Percentiles rank a stretch among this genome's conserved stretches.
Conservation (phyloP, 2,888 invertebrate genomes). For the Dicroscelio sp. region DNA sequence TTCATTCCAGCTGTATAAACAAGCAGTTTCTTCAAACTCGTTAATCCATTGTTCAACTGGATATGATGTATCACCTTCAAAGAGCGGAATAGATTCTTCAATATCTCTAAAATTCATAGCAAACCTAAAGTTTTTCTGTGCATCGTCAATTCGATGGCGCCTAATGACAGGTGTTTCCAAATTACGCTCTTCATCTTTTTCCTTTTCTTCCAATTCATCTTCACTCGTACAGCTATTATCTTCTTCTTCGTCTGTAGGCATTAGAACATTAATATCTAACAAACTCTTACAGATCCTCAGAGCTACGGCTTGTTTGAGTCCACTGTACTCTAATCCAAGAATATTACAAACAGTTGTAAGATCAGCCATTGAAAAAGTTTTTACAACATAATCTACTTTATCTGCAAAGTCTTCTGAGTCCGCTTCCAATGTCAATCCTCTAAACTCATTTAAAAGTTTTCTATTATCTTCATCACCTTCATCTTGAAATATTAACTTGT, state of each 20-base stretch:
- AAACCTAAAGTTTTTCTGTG: slow-evolving; percentile 8
- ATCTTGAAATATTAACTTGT: slow-evolving; percentile 44
- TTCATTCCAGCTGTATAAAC: slow-evolving; percentile 44
- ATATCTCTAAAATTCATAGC: slow-evolving; percentile 49
- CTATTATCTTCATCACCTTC: slow-evolving; percentile 18
- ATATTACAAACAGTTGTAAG: slow-evolving; percentile 31
- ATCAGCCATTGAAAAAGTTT: slow-evolving; percentile 14
- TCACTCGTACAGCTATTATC: neutral
- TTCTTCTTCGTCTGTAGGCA: neutral
- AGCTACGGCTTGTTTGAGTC: neutral
- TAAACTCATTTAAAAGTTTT: slow-evolving; percentile 17
- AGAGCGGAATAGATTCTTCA: slow-evolving; percentile 22
- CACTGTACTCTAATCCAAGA: slow-evolving; percentile 19
- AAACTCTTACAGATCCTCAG: neutral
- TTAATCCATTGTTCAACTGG: slow-evolving; percentile 65
- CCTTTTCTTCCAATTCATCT: slow-evolving; percentile 4
- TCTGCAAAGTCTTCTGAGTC: slow-evolving; percentile 31
- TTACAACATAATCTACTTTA: neutral
- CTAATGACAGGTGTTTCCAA: neutral
- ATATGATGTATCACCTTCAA: neutral
- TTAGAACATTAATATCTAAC: neutral
- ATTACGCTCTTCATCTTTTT: neutral
- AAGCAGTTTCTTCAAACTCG: slow-evolving; percentile 80
- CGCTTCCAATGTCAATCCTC: slow-evolving; percentile 26
- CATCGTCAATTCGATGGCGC: neutral